Evolutionary conservation across 2,888 invertebrate genomes (phyloP).

Genomic region (Acanthacorydalis orientalis): DNA sequence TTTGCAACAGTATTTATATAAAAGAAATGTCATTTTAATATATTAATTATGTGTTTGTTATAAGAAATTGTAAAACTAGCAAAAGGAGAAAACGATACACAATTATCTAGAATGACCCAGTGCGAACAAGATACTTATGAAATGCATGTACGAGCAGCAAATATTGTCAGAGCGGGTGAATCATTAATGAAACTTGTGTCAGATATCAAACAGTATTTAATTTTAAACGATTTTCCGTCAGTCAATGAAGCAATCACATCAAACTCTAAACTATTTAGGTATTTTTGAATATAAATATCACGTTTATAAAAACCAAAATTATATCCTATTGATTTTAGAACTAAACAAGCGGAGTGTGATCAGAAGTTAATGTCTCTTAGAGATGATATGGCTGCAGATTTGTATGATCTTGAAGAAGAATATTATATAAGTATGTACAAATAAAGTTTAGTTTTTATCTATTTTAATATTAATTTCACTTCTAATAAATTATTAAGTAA

Average conservation of each 20-base stretch:
- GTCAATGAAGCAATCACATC: conserved; percentile 95
- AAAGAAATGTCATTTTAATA: too few species aligned
- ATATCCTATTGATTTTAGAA: conserved; percentile 26
- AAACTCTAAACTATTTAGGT: conserved; percentile 67
- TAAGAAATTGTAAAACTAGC: conserved; percentile 78
- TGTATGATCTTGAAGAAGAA: conserved; percentile 85
- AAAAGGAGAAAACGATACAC: conserved; percentile 80
- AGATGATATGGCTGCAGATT: conserved; percentile 89
- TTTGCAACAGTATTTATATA: too few species aligned
- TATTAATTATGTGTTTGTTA: conserved; percentile 21
- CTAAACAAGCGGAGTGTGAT: conserved; percentile 84
- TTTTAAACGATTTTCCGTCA: conserved; percentile 94
- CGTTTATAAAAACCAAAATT: too few species aligned
- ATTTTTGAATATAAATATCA: conserved; percentile 7
- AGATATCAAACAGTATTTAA: conserved; percentile 94
- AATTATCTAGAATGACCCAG: conserved; percentile 77
- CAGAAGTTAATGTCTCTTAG: conserved; percentile 79
- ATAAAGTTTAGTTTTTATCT: conserved; percentile 19
- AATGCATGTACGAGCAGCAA: conserved; percentile 92
- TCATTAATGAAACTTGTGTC: conserved; percentile 93
- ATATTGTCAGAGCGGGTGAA: conserved; percentile 92
- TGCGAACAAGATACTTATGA: conserved; percentile 92
- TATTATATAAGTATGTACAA: conserved; percentile 78
- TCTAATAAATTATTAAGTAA: not conserved
- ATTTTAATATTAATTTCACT: not conserved